These are phyloP conservation scores for Hydractinia symbiolongicarpus DNA, from an alignment of 30 jellyfish, hydroid and myxozoan species.

Conservation along the genomic window DNA sequence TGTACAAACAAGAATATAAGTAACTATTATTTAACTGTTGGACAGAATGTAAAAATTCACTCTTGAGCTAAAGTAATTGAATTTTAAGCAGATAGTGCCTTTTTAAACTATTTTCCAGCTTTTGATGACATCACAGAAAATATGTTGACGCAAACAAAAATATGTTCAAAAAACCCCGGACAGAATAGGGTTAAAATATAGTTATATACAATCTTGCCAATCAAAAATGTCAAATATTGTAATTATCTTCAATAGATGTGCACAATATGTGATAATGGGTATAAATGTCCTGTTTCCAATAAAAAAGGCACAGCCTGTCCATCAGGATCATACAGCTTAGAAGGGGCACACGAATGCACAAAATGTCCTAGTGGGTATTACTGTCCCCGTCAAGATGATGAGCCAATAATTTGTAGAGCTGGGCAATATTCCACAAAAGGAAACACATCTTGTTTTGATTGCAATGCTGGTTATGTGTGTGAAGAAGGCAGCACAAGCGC, in stretches of 20 bases:
- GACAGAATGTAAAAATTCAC: no score
- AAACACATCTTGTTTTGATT: slow-evolving; percentile 60
- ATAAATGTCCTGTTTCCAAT: slow-evolving; percentile 74
- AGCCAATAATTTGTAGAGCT: slow-evolving; percentile 73
- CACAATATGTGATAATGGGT: slow-evolving; percentile 78
- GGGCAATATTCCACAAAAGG: slow-evolving; percentile 76
- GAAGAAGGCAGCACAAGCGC: slow-evolving; percentile 86
- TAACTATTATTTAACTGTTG: no score
- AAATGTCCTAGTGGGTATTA: slow-evolving; percentile 82
- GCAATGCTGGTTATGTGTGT: slow-evolving; percentile 79
- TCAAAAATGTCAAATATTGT: not conserved
- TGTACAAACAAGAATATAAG: no score
- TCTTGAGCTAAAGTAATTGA: no score
- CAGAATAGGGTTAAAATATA: no score
- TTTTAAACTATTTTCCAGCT: no score
- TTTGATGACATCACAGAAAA: no score
- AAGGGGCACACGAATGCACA: slow-evolving; percentile 58
- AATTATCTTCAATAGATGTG: slow-evolving; percentile 47
- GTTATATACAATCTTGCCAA: no score
- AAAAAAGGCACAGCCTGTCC: slow-evolving; percentile 63
- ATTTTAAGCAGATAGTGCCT: no score
- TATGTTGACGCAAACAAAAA: no score
- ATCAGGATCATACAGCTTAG: slow-evolving; percentile 71
- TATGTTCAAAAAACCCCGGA: no score
- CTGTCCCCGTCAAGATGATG: slow-evolving; percentile 52